These are phyloP conservation scores for Cybosia mesomella DNA, from an alignment of 2,888 invertebrate genomes.

Conservation along the genomic window DNA sequence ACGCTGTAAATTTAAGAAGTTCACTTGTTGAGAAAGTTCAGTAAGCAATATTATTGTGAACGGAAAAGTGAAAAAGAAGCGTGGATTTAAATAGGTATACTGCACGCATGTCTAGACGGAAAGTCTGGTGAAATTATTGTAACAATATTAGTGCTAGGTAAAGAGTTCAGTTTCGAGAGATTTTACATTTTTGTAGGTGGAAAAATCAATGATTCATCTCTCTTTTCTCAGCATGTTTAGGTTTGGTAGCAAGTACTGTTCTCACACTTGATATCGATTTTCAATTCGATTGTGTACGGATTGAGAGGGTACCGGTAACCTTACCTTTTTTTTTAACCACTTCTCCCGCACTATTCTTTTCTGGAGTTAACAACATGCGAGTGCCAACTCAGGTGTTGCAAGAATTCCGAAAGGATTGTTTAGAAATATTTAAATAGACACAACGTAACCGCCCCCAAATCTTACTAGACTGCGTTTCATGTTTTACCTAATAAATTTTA, in stretches of 20 bases:
- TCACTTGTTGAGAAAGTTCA: background rate
- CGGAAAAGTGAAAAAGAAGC: background rate
- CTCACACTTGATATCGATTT: too few relatives aligned
- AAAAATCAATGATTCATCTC: background rate
- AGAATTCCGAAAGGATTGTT: too few relatives aligned
- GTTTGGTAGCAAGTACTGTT: background rate
- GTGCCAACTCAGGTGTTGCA: too few relatives aligned
- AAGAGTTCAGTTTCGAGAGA: background rate
- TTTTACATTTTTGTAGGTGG: background rate
- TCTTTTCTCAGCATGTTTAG: background rate
- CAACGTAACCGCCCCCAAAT: too few relatives aligned
- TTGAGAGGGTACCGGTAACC: too few relatives aligned
- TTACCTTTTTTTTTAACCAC: too few relatives aligned
- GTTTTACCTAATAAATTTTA: too few relatives aligned
- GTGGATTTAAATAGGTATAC: background rate
- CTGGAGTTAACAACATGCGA: too few relatives aligned
- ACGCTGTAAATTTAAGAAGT: background rate
- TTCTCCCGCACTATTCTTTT: too few relatives aligned
- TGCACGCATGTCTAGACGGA: constrained; percentile 8
- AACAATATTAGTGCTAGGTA: background rate
- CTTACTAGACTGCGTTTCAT: too few relatives aligned
- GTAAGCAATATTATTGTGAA: background rate
- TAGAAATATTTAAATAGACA: too few relatives aligned
- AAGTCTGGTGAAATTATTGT: background rate
- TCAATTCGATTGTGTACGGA: too few relatives aligned